Base-by-base conservation (phyloP, 2,797 vertebrate genomes). In the Todus mexicanus region DNA sequence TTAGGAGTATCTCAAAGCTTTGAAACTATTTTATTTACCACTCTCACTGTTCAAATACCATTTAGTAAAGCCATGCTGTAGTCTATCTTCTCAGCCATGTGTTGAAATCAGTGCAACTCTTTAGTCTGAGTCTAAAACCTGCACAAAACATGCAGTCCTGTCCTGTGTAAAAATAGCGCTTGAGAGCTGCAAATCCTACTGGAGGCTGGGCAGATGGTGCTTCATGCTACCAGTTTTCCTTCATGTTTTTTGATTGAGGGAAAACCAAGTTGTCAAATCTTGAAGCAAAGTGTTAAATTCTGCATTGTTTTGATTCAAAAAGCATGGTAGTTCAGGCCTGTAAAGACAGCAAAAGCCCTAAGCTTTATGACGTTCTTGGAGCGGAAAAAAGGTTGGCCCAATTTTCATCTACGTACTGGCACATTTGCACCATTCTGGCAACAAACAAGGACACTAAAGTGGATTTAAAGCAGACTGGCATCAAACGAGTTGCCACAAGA, bases 401-500 rank as follows among this genome's bases (percentile, higher is more conserved):
- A 9, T 57, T 92, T 92, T 81, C 38, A 38, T 45, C 50, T 73
- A 25, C 3, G 2, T 35, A 25, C 68, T 57, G 74, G 76, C 63
- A 84, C 51, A 23, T 53, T 68, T 68, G 33, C 20, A 64, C 35
- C 25, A 6, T 50, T 57, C 81, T 85, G 84, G 84, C 92, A 92
- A 47, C 13, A 61, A 40, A 20, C 17, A n/a, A 70, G 80, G 56
- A 84, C 27, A 56, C 60, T 27, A 57, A 81, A 57, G 42, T 10
- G 53, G 56, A 73, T 86, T 72, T 79, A 43, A 88, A 87, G 82
- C 79, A 78, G 66, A 69, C 27, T 66, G 66, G 54, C 38, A 92
- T 14, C 47, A 81, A 84, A 75, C 20, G 7, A 89, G 89, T 70
- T 85, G 33, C 83, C 56, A 81, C 95, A 94, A 83, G 91, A 86